Percentiles rank a stretch among this genome's conserved stretches.
phyloP scores from a whole-genome alignment of 2,888 invertebrate genomes.

The Hirtodrosophila trivittata region DNA sequence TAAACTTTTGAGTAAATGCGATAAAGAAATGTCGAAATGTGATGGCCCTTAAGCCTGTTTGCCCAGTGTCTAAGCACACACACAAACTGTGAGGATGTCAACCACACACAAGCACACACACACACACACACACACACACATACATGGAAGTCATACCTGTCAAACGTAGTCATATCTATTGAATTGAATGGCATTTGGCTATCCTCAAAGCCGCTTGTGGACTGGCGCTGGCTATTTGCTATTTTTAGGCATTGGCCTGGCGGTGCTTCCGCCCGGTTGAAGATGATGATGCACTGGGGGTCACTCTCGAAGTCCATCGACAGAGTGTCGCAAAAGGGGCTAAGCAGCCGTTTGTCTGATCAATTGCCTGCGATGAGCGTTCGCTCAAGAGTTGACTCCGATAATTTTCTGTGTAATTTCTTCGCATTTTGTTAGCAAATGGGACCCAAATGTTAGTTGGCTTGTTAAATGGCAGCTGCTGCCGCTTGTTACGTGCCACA shows the following conservation, averaged over 20 bases:
- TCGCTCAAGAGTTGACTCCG: slow-evolving; percentile 16
- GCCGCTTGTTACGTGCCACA: slow-evolving; percentile 41
- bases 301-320: slow-evolving; percentile 12
- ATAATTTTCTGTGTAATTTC: slow-evolving; percentile 49
- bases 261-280: neutral
- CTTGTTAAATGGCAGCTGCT: slow-evolving; percentile 62
- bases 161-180: slow-evolving; percentile 38
- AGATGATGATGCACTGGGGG: slow-evolving; percentile 37
- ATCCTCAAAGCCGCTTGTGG: slow-evolving; percentile 1
- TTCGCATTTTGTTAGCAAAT: slow-evolving; percentile 8
- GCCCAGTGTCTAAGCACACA: slow-evolving; percentile 46
- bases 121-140: slow-evolving; percentile 1
- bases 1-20: slow-evolving; percentile 42
- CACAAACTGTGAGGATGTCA: neutral
- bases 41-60: slow-evolving; percentile 54
- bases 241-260: slow-evolving; percentile 48
- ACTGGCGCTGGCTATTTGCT: slow-evolving; percentile 33
- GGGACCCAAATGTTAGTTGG: too few species aligned
- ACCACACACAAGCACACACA: slow-evolving; percentile 6
- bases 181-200: slow-evolving; percentile 32
- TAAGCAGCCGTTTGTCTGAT: slow-evolving; percentile 59
- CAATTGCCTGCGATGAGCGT: slow-evolving; percentile 63
- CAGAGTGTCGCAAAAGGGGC: slow-evolving; percentile 23
- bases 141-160: neutral
- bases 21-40: slow-evolving; percentile 50